These are phyloP conservation scores for Plagodis dolabraria DNA, from an alignment of 2,888 invertebrate species.

Conservation along the genomic window DNA sequence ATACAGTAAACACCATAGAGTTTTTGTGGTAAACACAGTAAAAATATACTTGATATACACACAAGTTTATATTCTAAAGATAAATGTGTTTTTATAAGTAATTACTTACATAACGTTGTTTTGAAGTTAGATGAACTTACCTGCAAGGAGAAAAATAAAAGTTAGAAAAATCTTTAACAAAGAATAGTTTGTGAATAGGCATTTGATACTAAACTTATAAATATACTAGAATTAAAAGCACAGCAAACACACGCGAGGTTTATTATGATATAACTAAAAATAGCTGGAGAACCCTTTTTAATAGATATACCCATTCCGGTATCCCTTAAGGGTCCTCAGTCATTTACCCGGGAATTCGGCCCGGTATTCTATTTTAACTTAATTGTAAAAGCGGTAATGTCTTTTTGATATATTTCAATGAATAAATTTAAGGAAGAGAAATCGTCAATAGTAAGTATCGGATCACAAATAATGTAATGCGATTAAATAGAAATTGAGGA, in stretches of 20 bases:
- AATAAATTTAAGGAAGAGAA: conserved; percentile 15
- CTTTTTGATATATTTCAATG: conserved; percentile 22
- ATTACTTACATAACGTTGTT: conserved; percentile 25
- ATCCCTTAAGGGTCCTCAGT: conserved; percentile 25
- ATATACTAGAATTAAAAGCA: not conserved
- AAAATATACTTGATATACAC: too few species aligned
- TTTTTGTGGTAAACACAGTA: too few species aligned
- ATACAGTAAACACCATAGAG: too few species aligned
- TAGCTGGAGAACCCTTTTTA: conserved; percentile 19
- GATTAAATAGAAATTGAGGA: conserved; percentile 18
- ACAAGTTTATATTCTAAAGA: too few species aligned
- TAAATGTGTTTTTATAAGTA: not conserved
- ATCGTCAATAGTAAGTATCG: conserved; percentile 19
- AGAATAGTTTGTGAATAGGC: too few species aligned
- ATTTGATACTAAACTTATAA: too few species aligned
- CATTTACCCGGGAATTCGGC: conserved; percentile 21
- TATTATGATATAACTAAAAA: conserved; percentile 14
- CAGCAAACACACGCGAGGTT: conserved; percentile 7
- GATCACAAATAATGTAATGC: conserved; percentile 14
- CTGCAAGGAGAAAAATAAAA: conserved; percentile 51
- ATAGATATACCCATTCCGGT: conserved; percentile 25
- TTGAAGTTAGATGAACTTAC: conserved; percentile 47
- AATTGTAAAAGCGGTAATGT: conserved; percentile 25
- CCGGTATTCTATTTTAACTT: conserved; percentile 25
- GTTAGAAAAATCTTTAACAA: not conserved